A percentile compares a stretch with the other conserved stretches of the same genome.
Evolutionary conservation across 2,797 vertebrate genomes (phyloP).

Genomic region (Tarsius wallacei): DNA sequence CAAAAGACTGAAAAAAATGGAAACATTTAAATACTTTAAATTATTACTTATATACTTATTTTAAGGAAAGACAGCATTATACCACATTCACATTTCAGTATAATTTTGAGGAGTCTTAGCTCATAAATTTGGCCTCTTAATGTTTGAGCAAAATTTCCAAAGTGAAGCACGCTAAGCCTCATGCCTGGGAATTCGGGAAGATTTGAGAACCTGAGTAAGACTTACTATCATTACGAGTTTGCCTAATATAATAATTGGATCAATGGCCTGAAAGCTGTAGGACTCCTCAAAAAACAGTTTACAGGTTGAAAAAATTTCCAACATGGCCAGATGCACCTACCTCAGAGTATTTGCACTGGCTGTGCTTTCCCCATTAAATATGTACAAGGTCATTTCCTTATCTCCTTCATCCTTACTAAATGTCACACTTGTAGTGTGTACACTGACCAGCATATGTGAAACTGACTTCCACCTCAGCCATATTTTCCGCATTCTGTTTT

Average conservation of each 20-base stretch:
- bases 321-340: not conserved
- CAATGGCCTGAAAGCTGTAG: not conserved
- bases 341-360: not conserved
- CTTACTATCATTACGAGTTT: not conserved
- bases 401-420: not conserved
- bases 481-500: not conserved
- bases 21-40: not conserved
- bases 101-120: not conserved
- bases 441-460: not conserved
- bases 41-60: not conserved
- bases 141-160: not conserved
- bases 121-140: not conserved
- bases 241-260: not conserved
- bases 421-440: not conserved
- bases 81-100: not conserved
- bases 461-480: not conserved
- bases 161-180: not conserved
- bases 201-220: not conserved
- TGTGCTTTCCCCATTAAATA: not conserved
- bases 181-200: not conserved
- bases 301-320: not conserved
- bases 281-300: not conserved
- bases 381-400: not conserved
- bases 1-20: not conserved
- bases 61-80: not conserved